Conservation (phyloP, 2,797 vertebrate genomes). For the Ctenosaura bakeri region DNA sequence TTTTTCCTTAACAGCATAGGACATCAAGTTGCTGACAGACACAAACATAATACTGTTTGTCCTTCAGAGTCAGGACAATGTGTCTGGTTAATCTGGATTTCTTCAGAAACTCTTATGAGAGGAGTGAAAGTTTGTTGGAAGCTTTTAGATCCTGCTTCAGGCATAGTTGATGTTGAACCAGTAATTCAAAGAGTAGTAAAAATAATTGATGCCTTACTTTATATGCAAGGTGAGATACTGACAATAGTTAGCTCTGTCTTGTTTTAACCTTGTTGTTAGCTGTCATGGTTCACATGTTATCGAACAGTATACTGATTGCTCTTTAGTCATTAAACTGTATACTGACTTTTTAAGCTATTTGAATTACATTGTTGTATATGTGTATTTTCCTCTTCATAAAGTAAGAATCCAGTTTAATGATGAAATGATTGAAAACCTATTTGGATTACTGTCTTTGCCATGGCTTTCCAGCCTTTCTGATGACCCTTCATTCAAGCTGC, state of each 20-base stretch:
- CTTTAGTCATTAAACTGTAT: conserved; percentile 1
- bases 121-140: conserved; percentile 85
- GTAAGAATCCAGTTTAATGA: conserved; percentile 82
- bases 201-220: conserved; percentile 90
- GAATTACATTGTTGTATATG: background rate
- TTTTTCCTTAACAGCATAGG: conserved; percentile 66
- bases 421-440: conserved; percentile 82
- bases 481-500: conserved; percentile 79
- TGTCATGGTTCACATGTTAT: no score
- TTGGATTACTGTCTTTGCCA: conserved; percentile 90
- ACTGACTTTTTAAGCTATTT: conserved; percentile 26
- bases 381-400: conserved; percentile 62
- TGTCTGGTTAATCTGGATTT: conserved; percentile 84
- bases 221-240: conserved; percentile 86
- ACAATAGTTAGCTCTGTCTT: background rate
- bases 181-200: conserved; percentile 82
- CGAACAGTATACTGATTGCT: background rate
- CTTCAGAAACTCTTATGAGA: conserved; percentile 82
- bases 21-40: conserved; percentile 53
- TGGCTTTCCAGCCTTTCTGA: conserved; percentile 89
- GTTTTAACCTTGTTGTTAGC: no score
- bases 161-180: conserved; percentile 74
- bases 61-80: conserved; percentile 51
- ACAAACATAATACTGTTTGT: conserved; percentile 35
- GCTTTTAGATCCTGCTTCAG: conserved; percentile 79